These are phyloP conservation scores for Acleris cristana DNA, from an alignment of 2,888 invertebrate genomes.

Conservation along the genomic window DNA sequence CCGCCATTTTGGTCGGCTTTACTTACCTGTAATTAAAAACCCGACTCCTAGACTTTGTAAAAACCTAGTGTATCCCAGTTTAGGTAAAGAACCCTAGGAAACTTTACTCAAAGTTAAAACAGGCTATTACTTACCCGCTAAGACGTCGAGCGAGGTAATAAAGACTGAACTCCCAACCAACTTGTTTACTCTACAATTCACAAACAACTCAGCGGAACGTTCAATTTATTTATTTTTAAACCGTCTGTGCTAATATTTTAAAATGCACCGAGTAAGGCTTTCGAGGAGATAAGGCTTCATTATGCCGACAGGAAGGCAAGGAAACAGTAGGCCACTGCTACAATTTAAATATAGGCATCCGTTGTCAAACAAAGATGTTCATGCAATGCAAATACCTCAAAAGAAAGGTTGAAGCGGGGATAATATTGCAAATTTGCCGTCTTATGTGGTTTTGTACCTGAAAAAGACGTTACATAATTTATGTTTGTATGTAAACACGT, in stretches of 20 bases:
- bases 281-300: slow-evolving; percentile 15
- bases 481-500: too few species aligned
- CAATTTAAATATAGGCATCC: neutral
- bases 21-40: too few species aligned
- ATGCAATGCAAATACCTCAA: too few species aligned
- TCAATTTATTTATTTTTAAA: slow-evolving; percentile 23
- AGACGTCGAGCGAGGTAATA: slow-evolving; percentile 8
- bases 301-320: slow-evolving; percentile 3
- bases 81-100: too few species aligned
- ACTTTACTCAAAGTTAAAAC: slow-evolving; percentile 2
- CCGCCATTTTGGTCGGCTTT: too few species aligned
- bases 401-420: too few species aligned
- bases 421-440: too few species aligned
- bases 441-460: too few species aligned
- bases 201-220: slow-evolving; percentile 3
- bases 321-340: slow-evolving; percentile 2
- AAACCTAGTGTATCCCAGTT: too few species aligned
- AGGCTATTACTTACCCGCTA: slow-evolving; percentile 3
- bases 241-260: slow-evolving; percentile 4
- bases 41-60: too few species aligned
- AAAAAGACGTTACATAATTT: too few species aligned
- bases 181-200: slow-evolving; percentile 14
- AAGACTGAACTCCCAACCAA: slow-evolving; percentile 9
- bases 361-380: too few species aligned
- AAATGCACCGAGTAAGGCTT: slow-evolving; percentile 10